phyloP scores from a whole-genome alignment of 2,888 invertebrate genomes.

The Holacanthella duospinosa region DNA sequence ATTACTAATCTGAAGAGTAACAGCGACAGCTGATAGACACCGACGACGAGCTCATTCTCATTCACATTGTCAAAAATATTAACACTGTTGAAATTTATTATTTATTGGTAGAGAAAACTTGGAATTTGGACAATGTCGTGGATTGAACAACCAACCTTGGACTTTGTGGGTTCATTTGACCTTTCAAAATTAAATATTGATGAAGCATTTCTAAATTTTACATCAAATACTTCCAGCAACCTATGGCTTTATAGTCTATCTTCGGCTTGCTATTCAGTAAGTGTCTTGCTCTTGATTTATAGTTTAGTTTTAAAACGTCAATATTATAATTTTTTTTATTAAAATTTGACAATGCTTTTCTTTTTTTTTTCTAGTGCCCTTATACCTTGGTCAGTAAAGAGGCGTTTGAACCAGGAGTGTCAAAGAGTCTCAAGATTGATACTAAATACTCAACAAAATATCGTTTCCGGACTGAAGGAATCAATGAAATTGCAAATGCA shows the following conservation, averaged over 20 bases:
- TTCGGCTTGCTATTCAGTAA: conserved; percentile 59
- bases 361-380: conserved; percentile 16
- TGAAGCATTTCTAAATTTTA: conserved; percentile 53
- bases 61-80: too few relatives aligned
- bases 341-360: not conserved
- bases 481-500: conserved; percentile 16
- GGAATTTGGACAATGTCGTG: conserved; percentile 31
- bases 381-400: conserved; percentile 9
- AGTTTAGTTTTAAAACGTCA: too few relatives aligned
- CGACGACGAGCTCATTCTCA: too few relatives aligned
- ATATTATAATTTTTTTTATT: not conserved
- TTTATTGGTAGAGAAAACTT: too few relatives aligned
- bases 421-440: conserved; percentile 8
- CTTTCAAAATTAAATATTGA: conserved; percentile 53
- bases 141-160: conserved; percentile 44
- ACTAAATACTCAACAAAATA: conserved; percentile 29
- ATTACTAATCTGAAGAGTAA: too few relatives aligned
- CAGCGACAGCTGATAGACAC: too few relatives aligned
- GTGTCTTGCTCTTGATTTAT: conserved; percentile 36
- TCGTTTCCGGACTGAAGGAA: conserved; percentile 29
- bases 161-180: conserved; percentile 48
- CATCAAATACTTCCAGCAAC: conserved; percentile 39
- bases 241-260: conserved; percentile 56
- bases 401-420: not conserved
- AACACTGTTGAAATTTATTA: too few relatives aligned